Evolutionary conservation across 1,140 invertebrate species (phyloP).

Genomic region (Philotrypesis tridentata): DNA sequence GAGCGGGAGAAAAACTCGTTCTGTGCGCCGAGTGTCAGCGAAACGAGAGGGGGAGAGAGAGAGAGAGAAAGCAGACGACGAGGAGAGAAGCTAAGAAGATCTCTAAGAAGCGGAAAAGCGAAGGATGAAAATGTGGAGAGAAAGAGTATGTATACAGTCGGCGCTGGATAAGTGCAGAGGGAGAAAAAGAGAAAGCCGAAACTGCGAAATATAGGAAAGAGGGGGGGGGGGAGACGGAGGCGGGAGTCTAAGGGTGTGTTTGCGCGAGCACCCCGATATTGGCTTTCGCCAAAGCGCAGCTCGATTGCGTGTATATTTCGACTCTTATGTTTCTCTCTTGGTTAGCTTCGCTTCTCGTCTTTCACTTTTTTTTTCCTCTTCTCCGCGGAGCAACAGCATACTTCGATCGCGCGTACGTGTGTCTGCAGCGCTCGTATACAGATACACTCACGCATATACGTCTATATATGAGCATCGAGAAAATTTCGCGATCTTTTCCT

Average conservation of each 20-base stretch:
- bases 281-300: slow-evolving; percentile 25
- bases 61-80: no score
- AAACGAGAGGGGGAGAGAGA: no score
- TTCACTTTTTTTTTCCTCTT: not conserved
- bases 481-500: slow-evolving; percentile 14
- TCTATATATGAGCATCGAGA: not conserved
- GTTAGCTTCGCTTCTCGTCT: not conserved
- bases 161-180: not conserved
- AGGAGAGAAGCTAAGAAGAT: not conserved
- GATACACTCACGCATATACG: no score
- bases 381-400: not conserved
- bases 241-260: not conserved
- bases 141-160: not conserved
- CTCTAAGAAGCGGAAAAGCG: not conserved
- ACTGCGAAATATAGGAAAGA: not conserved
- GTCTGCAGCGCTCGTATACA: no score
- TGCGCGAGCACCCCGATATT: slow-evolving; percentile 22
- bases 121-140: not conserved
- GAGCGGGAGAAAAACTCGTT: slow-evolving; percentile 5
- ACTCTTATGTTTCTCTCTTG: slow-evolving; percentile 15
- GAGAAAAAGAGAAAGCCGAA: not conserved
- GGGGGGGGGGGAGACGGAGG: no score
- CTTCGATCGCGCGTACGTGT: not conserved
- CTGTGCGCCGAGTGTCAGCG: not conserved
- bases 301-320: slow-evolving; percentile 38